Evolutionary conservation across 2,888 invertebrate genomes (phyloP).

Genomic region (Chymomyza caudatula): DNA sequence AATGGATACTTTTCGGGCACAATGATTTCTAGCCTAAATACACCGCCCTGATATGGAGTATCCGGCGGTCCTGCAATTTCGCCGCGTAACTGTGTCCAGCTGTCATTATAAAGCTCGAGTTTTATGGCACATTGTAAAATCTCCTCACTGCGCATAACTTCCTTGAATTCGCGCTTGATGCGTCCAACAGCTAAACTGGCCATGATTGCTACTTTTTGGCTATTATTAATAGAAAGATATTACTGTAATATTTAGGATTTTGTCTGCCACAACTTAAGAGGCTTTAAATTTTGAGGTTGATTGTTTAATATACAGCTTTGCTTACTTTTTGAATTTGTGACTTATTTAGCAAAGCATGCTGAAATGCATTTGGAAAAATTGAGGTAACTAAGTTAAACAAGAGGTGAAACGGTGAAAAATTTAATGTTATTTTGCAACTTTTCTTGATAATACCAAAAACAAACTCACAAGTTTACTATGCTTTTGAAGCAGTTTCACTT

Average conservation of each 20-base stretch:
- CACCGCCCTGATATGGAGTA: slow-evolving; percentile 98
- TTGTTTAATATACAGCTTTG: not conserved
- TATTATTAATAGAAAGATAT: slow-evolving; percentile 2
- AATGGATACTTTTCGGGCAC: slow-evolving; percentile 99
- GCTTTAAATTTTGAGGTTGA: not conserved
- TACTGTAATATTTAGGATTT: not conserved
- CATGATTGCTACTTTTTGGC: slow-evolving; percentile 79
- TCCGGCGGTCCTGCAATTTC: slow-evolving; percentile 99
- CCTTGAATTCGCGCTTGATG: slow-evolving; percentile 98
- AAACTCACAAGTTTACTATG: too few relatives aligned
- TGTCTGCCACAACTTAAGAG: not conserved
- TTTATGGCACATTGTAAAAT: slow-evolving; percentile 91
- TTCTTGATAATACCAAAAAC: too few relatives aligned
- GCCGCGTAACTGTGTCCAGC: slow-evolving; percentile 93
- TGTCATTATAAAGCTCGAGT: slow-evolving; percentile 93
- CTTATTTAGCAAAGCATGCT: too few relatives aligned
- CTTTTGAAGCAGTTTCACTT: too few relatives aligned
- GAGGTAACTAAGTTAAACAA: too few relatives aligned
- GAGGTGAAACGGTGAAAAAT: too few relatives aligned
- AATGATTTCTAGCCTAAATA: slow-evolving; percentile 95
- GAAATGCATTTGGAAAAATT: too few relatives aligned
- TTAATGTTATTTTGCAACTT: too few relatives aligned
- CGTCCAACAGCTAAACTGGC: slow-evolving; percentile 97
- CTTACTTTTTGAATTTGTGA: not conserved
- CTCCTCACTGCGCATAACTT: slow-evolving; percentile 98